These are phyloP conservation scores for Climacteris rufus DNA, from an alignment of 2,113 vertebrate species.

Conservation along the genomic window DNA sequence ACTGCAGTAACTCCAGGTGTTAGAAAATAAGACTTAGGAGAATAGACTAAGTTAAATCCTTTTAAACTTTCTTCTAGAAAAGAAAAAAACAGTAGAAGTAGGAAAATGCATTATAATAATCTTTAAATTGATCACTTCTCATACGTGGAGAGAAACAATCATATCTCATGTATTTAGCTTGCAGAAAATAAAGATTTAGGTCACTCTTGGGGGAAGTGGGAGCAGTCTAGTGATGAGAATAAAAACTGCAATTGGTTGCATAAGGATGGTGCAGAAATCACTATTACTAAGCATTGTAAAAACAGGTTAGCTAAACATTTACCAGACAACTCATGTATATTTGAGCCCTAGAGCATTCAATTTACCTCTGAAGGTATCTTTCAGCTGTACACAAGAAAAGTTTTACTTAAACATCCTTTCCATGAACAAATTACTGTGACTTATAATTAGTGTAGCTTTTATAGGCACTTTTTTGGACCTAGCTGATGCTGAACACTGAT, in stretches of 20 bases:
- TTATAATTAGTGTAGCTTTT: background rate
- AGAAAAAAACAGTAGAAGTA: background rate
- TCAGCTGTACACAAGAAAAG: background rate
- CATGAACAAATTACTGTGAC: background rate
- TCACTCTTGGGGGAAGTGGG: background rate
- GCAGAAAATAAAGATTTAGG: background rate
- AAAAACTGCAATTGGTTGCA: background rate
- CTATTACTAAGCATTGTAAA: background rate
- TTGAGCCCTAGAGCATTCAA: background rate
- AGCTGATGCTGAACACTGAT: background rate
- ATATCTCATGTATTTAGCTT: background rate
- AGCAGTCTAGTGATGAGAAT: background rate
- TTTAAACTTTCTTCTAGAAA: background rate
- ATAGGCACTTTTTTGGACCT: background rate
- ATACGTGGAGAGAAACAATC: background rate
- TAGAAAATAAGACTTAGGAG: background rate
- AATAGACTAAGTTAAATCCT: background rate
- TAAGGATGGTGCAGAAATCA: background rate
- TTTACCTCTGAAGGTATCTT: background rate
- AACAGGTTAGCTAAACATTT: background rate
- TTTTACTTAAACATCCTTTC: background rate
- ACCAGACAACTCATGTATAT: background rate
- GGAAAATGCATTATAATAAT: background rate
- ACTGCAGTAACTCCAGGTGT: background rate
- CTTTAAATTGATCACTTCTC: background rate